A percentile compares a stretch with the other conserved stretches of the same genome.
These are phyloP conservation scores for Limenitis camilla DNA, from an alignment of 2,888 invertebrate genomes.

Conservation along the genomic window DNA sequence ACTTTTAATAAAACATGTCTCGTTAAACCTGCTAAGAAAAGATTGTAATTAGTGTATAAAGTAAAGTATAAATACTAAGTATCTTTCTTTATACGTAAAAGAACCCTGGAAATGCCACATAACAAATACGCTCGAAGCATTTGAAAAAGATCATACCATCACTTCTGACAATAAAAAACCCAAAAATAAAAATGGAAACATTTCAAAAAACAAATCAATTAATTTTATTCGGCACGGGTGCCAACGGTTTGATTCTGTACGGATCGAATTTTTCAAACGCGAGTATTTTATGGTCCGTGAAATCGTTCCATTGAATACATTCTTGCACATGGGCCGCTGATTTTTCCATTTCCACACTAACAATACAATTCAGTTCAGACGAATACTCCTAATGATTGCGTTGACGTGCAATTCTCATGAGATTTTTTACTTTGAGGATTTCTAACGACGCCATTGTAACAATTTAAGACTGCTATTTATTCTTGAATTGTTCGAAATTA, in stretches of 20 bases:
- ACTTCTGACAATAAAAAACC: constrained; percentile 1
- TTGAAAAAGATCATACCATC: neutral
- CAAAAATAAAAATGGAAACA: constrained; percentile 24
- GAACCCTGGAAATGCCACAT: too few relatives aligned
- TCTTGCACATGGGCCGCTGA: constrained; percentile 45
- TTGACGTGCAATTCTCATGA: constrained; percentile 45
- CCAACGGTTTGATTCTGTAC: constrained; percentile 52
- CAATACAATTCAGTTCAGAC: constrained; percentile 58
- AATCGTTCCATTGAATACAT: constrained; percentile 62
- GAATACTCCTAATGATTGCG: constrained; percentile 52
- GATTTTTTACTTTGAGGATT: constrained; percentile 28
- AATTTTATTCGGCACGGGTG: constrained; percentile 68
- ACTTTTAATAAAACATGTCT: too few relatives aligned
- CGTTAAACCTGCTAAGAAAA: too few relatives aligned
- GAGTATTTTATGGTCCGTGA: constrained; percentile 69
- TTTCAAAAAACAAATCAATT: constrained; percentile 68
- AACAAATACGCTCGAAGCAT: too few relatives aligned
- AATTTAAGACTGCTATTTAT: too few relatives aligned
- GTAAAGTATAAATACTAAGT: too few relatives aligned
- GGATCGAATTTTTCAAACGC: constrained; percentile 50
- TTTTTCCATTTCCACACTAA: constrained; percentile 67
- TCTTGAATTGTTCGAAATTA: too few relatives aligned
- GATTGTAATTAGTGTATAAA: too few relatives aligned
- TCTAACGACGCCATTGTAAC: constrained; percentile 20
- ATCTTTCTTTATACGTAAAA: too few relatives aligned